A percentile compares a stretch with the other conserved stretches of the same genome.
phyloP scores from a whole-genome alignment of 1,140 invertebrate species.

The Lordiphosa collinella region DNA sequence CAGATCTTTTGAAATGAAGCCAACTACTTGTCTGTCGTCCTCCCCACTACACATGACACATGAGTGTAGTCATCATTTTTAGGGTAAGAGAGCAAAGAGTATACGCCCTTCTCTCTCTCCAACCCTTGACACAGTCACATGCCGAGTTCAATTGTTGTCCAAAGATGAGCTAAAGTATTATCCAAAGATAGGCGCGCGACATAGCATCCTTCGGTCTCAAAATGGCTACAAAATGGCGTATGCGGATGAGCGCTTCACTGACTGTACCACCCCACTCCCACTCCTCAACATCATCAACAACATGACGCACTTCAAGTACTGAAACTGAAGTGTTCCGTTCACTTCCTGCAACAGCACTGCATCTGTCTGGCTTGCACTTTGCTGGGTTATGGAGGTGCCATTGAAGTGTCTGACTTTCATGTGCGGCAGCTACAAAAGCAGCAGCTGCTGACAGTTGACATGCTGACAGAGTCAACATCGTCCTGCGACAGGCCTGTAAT shows the following conservation, averaged over 20 bases:
- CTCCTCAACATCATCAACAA: conserved; percentile 8
- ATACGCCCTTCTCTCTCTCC: too few species aligned
- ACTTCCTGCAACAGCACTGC: conserved; percentile 50
- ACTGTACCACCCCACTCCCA: background rate
- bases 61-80: conserved; percentile 9
- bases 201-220: background rate
- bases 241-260: too few species aligned
- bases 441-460: conserved; percentile 67
- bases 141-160: conserved; percentile 8
- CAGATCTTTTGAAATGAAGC: conserved; percentile 53
- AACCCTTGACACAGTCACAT: conserved; percentile 17
- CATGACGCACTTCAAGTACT: conserved; percentile 39
- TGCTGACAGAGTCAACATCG: conserved; percentile 49
- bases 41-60: conserved; percentile 20
- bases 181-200: conserved; percentile 10
- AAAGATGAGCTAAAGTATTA: conserved; percentile 43
- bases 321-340: conserved; percentile 59
- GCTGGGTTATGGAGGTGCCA: conserved; percentile 33
- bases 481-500: conserved; percentile 26
- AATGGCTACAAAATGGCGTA: conserved; percentile 4
- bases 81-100: conserved; percentile 18
- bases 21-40: conserved; percentile 49
- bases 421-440: conserved; percentile 37
- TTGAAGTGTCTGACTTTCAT: conserved; percentile 70
- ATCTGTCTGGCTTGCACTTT: conserved; percentile 6